Evolutionary conservation across 2,888 invertebrate species (phyloP).

Genomic region (Ellobium chinense): DNA sequence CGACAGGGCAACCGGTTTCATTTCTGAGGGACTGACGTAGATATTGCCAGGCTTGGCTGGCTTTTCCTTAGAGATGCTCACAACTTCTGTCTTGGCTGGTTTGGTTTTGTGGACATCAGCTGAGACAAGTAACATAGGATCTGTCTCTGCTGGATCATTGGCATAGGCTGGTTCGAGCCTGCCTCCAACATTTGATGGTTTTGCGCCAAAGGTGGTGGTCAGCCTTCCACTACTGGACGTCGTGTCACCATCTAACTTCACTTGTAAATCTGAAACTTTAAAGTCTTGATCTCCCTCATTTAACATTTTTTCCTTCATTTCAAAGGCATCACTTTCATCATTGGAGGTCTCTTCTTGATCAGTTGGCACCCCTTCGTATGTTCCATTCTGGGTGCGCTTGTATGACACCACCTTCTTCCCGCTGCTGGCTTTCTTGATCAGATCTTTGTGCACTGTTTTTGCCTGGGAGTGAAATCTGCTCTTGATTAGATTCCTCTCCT

Average conservation of each 20-base stretch:
- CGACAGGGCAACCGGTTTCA: conserved; percentile 16
- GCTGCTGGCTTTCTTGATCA: conserved; percentile 49
- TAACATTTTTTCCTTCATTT: not conserved
- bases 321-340: conserved; percentile 23
- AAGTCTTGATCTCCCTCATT: conserved; percentile 2
- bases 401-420: conserved; percentile 18
- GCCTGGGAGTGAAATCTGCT: conserved; percentile 54
- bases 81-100: conserved; percentile 28
- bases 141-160: conserved; percentile 37
- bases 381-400: conserved; percentile 43
- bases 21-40: conserved; percentile 32
- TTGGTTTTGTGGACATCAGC: conserved; percentile 53
- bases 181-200: not conserved
- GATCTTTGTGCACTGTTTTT: conserved; percentile 57
- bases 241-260: not conserved
- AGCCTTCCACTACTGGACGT: too few species aligned
- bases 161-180: conserved; percentile 22
- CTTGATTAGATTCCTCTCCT: conserved; percentile 55
- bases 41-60: conserved; percentile 23
- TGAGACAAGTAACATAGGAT: conserved; percentile 46
- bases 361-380: conserved; percentile 46
- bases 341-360: conserved; percentile 48
- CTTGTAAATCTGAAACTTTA: conserved; percentile 3
- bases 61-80: conserved; percentile 33
- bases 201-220: not conserved